A percentile compares a stretch with the other conserved stretches of the same genome.
These are phyloP conservation scores for Nicator chloris DNA, from an alignment of 2,113 vertebrate genomes.

Conservation along the genomic window DNA sequence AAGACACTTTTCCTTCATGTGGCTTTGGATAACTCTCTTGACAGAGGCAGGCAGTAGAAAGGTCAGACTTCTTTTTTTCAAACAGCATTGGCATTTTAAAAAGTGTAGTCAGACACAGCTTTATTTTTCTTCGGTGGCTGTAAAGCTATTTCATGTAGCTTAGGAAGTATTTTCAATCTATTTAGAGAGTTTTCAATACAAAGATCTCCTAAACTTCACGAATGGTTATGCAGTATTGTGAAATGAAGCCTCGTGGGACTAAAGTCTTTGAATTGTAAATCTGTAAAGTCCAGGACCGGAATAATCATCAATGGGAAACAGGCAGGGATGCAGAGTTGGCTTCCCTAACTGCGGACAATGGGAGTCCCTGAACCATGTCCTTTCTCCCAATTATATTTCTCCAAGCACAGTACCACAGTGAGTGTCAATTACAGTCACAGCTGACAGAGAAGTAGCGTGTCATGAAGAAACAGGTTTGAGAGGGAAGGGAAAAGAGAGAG, in stretches of 20 bases:
- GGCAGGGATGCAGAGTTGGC: background rate
- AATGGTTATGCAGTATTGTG: background rate
- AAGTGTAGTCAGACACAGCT: background rate
- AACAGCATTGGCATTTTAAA: background rate
- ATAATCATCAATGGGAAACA: background rate
- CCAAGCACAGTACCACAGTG: background rate
- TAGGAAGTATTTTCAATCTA: background rate
- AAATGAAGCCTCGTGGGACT: background rate
- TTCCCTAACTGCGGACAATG: fast-evolving
- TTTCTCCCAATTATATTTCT: background rate
- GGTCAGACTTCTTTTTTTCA: background rate
- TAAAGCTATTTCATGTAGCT: background rate
- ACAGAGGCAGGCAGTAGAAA: background rate
- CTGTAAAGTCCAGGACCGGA: background rate
- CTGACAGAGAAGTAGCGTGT: background rate
- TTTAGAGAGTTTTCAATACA: background rate
- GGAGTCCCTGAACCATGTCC: background rate
- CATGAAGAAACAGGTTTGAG: background rate
- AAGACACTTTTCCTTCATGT: background rate
- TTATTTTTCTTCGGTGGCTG: background rate
- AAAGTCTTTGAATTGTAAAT: background rate
- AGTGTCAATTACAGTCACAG: background rate
- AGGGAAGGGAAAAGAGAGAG: background rate
- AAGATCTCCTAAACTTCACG: background rate
- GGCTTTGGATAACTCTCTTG: background rate